These are phyloP conservation scores for Eupithecia subfuscata DNA, from an alignment of 2,888 invertebrate genomes.

Conservation along the genomic window DNA sequence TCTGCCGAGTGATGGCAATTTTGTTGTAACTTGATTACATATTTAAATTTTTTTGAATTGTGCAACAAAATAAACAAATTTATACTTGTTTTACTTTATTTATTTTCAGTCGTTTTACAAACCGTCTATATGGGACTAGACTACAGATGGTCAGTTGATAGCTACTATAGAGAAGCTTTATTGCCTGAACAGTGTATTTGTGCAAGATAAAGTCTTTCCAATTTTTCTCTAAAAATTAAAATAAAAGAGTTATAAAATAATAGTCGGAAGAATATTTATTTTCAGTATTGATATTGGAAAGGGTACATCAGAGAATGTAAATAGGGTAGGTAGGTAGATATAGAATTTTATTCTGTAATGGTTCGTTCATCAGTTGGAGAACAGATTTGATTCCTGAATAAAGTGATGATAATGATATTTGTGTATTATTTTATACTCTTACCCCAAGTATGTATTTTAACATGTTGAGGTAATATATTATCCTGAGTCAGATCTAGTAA, in stretches of 20 bases:
- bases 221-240: slow-evolving; percentile 48
- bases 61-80: too few species aligned
- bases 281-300: slow-evolving; percentile 62
- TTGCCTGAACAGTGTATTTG: not conserved
- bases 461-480: not conserved
- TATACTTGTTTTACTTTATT: too few species aligned
- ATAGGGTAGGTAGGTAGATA: slow-evolving; percentile 53
- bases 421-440: slow-evolving; percentile 44
- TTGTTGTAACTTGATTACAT: too few species aligned
- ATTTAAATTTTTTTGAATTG: too few species aligned
- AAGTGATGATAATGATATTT: slow-evolving; percentile 58
- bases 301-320: slow-evolving; percentile 55
- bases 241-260: slow-evolving; percentile 46
- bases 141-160: too few species aligned
- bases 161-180: not conserved
- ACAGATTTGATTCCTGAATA: slow-evolving; percentile 79
- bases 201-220: slow-evolving; percentile 48
- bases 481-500: not conserved
- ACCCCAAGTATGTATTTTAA: not conserved
- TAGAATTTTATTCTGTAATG: slow-evolving; percentile 45
- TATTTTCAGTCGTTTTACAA: not conserved
- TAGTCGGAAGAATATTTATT: slow-evolving; percentile 67
- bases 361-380: slow-evolving; percentile 42
- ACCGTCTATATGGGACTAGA: not conserved
- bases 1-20: too few species aligned